These are phyloP conservation scores for Sinella curviseta DNA, from an alignment of 1,140 invertebrate species.

Conservation along the genomic window DNA sequence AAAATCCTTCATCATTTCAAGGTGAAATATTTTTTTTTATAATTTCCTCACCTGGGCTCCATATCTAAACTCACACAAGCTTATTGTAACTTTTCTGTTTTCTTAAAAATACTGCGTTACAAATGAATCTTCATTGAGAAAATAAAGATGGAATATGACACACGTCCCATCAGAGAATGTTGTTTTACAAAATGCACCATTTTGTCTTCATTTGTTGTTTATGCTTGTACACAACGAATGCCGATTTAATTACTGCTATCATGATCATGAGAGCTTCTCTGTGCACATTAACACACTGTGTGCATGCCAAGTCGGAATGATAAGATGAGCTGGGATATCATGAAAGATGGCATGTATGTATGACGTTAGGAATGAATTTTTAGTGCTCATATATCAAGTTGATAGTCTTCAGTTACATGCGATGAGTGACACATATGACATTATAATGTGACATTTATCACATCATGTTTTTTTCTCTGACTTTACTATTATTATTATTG, in stretches of 20 bases:
- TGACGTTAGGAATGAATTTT: not conserved
- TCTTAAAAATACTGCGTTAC: no score
- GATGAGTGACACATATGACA: conserved; percentile 16
- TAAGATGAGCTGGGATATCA: not conserved
- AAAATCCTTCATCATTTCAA: conserved; percentile 19
- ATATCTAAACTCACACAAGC: no score
- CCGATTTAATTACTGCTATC: not conserved
- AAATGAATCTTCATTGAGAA: no score
- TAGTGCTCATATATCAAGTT: not conserved
- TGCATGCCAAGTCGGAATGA: not conserved
- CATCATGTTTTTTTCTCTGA: conserved; percentile 1
- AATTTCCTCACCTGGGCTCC: no score
- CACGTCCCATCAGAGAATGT: no score
- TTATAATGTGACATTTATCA: conserved; percentile 14
- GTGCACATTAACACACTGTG: not conserved
- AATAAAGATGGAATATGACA: no score
- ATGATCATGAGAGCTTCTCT: no score
- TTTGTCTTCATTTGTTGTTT: not conserved
- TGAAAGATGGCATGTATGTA: not conserved
- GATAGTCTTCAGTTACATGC: not conserved
- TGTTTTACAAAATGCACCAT: no score
- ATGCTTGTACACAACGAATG: not conserved
- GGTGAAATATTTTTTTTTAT: not conserved
- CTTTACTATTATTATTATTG: not conserved
- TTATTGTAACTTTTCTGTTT: no score